Evolutionary conservation across 2,888 invertebrate genomes (phyloP).

Genomic region (Ernsta delagoae): DNA sequence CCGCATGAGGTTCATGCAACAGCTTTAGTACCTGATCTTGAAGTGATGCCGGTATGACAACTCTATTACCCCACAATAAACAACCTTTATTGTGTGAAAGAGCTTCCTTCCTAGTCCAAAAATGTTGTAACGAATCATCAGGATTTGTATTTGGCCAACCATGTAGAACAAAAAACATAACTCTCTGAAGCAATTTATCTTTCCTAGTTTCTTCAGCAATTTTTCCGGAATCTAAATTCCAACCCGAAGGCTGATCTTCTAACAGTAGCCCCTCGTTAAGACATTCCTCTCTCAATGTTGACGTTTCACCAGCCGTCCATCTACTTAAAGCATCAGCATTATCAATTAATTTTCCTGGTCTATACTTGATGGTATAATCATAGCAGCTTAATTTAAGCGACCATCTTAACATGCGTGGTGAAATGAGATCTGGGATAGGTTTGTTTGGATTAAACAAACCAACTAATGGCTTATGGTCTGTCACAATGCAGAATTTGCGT

Average conservation of each 20-base stretch:
- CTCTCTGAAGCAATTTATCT: slow-evolving; percentile 12
- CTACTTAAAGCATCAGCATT: slow-evolving; percentile 28
- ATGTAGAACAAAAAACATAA: slow-evolving; percentile 20
- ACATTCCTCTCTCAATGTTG: not conserved
- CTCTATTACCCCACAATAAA: slow-evolving; percentile 31
- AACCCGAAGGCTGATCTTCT: slow-evolving; percentile 20
- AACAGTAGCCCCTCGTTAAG: slow-evolving; percentile 7
- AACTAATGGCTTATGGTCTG: slow-evolving; percentile 12
- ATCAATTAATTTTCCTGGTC: slow-evolving; percentile 15
- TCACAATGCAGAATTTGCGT: slow-evolving; percentile 5
- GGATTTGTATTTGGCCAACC: slow-evolving; percentile 39
- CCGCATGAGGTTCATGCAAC: slow-evolving; percentile 29
- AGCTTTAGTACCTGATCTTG: slow-evolving; percentile 23
- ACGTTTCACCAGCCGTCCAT: slow-evolving; percentile 4
- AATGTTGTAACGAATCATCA: slow-evolving; percentile 32
- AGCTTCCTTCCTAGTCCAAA: slow-evolving; percentile 35
- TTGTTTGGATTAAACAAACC: slow-evolving; percentile 10
- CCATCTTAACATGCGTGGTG: slow-evolving; percentile 28
- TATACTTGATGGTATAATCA: slow-evolving; percentile 13
- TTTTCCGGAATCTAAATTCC: slow-evolving; percentile 20
- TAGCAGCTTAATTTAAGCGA: slow-evolving; percentile 21
- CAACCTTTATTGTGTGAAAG: slow-evolving; percentile 26
- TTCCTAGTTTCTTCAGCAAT: slow-evolving; percentile 22
- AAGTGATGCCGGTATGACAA: slow-evolving; percentile 18
- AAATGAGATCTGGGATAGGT: slow-evolving; percentile 13